phyloP scores from a whole-genome alignment of 1,140 invertebrate genomes.

The Drosophila cardini region DNA sequence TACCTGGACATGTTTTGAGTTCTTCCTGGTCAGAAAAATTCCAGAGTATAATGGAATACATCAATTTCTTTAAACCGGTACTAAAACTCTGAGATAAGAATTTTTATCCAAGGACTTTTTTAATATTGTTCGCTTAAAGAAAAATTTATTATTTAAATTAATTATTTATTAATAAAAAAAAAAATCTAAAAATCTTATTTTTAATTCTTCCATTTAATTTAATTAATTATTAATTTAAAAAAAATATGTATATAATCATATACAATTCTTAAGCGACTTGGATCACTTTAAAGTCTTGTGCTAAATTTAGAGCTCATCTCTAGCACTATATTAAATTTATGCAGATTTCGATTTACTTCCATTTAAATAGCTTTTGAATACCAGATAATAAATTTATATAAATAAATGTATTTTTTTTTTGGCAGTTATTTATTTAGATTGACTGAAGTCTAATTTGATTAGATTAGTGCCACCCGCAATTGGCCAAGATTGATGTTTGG shows the following conservation, averaged over 20 bases:
- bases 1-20: not conserved
- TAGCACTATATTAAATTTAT: not conserved
- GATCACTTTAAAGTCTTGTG: not conserved
- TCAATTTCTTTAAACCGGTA: no score
- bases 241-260: not conserved
- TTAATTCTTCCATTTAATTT: no score
- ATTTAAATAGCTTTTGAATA: slow-evolving; percentile 2
- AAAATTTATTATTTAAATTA: no score
- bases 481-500: slow-evolving; percentile 1
- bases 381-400: not conserved
- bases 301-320: slow-evolving; percentile 7
- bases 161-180: no score
- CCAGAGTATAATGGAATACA: no score
- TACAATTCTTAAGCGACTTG: no score
- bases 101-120: no score
- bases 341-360: not conserved
- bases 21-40: not conserved
- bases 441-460: slow-evolving; percentile 33
- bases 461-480: slow-evolving; percentile 24
- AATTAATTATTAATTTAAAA: not conserved
- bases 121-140: no score
- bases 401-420: slow-evolving; percentile 12
- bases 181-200: no score
- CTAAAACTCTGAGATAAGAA: no score
- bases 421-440: slow-evolving; percentile 33